A percentile compares a stretch with the other conserved stretches of the same genome.
Conservation (phyloP, 1,140 invertebrate species). For the Triops longicaudatus region DNA sequence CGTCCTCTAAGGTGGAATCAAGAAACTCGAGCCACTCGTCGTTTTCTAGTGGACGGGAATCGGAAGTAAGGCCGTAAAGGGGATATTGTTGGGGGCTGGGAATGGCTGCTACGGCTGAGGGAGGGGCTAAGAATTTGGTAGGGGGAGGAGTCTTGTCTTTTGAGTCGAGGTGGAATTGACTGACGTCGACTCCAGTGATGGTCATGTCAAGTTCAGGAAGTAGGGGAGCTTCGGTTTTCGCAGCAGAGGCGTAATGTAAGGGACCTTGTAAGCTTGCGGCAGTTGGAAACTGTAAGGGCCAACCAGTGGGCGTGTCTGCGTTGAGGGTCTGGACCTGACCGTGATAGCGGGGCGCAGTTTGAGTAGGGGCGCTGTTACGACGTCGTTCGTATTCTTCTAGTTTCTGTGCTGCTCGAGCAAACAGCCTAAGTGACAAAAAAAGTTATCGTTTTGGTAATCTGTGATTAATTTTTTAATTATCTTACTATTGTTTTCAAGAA, state of each 20-base stretch:
- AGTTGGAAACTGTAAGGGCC: not conserved
- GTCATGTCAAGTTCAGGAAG: not conserved
- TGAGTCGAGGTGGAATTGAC: not conserved
- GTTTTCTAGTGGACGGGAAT: slow-evolving; percentile 56
- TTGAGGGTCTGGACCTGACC: not conserved
- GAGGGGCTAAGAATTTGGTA: not conserved
- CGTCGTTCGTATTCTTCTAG: slow-evolving; percentile 33
- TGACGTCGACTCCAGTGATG: not conserved
- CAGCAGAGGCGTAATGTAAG: not conserved
- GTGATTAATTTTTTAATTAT: no score
- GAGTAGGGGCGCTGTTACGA: slow-evolving; percentile 19
- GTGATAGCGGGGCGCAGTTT: slow-evolving; percentile 16
- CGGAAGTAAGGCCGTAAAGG: not conserved
- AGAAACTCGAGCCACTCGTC: slow-evolving; percentile 72
- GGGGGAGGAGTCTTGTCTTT: not conserved
- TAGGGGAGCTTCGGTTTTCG: not conserved
- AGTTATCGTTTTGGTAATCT: no score
- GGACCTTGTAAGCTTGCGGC: not conserved
- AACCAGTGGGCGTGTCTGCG: not conserved
- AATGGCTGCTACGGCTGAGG: not conserved
- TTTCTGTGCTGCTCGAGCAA: slow-evolving; percentile 32
- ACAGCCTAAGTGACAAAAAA: slow-evolving; percentile 23
- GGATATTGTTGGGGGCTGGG: not conserved
- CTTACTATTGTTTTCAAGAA: no score
- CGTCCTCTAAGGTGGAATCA: slow-evolving; percentile 39